Evolutionary conservation across 2,888 invertebrate species (phyloP), one percentile per base, ranked within the genome.

Genomic region (Thysanoteuthis rhombus): DNA sequence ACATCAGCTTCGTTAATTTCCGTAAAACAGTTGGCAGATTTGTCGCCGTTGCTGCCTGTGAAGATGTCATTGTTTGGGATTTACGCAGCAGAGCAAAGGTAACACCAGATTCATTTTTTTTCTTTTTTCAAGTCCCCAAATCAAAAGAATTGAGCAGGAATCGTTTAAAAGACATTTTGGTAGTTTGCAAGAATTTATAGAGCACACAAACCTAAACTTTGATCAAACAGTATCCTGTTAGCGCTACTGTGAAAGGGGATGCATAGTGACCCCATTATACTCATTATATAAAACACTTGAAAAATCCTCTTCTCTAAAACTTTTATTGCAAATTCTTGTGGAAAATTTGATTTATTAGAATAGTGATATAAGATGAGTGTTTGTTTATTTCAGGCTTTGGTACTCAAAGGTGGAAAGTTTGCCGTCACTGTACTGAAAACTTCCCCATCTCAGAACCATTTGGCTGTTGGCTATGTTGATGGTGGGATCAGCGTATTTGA

Each of bases 1-100:
- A 99, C 97, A 97, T 98, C 58, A 97, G 98, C 93, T 99, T 98
- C 97, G 98, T 99, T 1, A 98, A 98, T 89, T 97, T 98, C 94
- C 98, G 98, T 95, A 98, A 98, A 93, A 98, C 98, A 94, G 98
- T 98, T 96, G 98, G 98, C 91, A 98, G 98, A 96, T 99, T 98
- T 97, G 98, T 99, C 93, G 99, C 99, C 91, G 98, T 98, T n/a
- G 99, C 98, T 93, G 99, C 99, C 22, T 98, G 99, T 96, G 99
- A 99, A 97, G 98, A 99, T 98, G 98, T 99, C 94, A 98, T 98
- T 96, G 98, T 99, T 96, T 99, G 99, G 99, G 99, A 99, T 97
- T 97, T 99, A 96, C 98, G 98, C 96, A 98, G 98, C 19, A 98
- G 98, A 52, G 96, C 96, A 94, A 95, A 95, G 95, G 96, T 96